Base-by-base conservation (phyloP, 2,797 vertebrate species). In the Sciurus carolinensis region DNA sequence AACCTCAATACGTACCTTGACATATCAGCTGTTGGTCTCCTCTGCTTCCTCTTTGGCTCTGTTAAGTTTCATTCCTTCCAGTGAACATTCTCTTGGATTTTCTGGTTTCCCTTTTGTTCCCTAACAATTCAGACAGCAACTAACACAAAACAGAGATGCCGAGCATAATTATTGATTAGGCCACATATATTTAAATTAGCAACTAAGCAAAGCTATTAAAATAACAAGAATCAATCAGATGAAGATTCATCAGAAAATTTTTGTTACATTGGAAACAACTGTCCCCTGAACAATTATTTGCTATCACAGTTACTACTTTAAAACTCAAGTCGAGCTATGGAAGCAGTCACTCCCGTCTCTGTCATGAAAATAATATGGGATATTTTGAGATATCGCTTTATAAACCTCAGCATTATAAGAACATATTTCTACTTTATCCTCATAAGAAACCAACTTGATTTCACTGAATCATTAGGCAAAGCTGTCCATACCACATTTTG, bases 301-400 rank as follows among this genome's bases (percentile, higher is more conserved):
- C 30, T 80, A 59, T 28, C 36, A 44, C 24, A 30, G 12, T 71
- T 14, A 42, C 79, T 73, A 36, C 75, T 90, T 50, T 39, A 69
- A 81, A 80, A 76, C 28, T 5, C 42, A 88, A 64, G 18, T 76
- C 13, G 77, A 93, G 22, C 5, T 9, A 36, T 39, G 5, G 39
- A 44, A 44, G 39, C 10, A 10, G 4, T 0, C 1, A 2, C 59
- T 7, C 7, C 42, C 0, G 69, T 8, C 28, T 6, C 8, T 22
- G 3, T 57, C 47, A 1, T 50, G 57, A 85, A 81, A 72, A 42
- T 82, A 69, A 39, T 7, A 72, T 36, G 11, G 9, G 7, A 30
- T 10, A 81, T 52, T 86, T 24, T 9, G 30, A 82, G 67, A 62
- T 39, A 77, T 59, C 72, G 52, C 22, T 83, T 77, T 62, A 9